Conservation (phyloP, 2,797 vertebrate genomes). For the Tadarida brasiliensis region DNA sequence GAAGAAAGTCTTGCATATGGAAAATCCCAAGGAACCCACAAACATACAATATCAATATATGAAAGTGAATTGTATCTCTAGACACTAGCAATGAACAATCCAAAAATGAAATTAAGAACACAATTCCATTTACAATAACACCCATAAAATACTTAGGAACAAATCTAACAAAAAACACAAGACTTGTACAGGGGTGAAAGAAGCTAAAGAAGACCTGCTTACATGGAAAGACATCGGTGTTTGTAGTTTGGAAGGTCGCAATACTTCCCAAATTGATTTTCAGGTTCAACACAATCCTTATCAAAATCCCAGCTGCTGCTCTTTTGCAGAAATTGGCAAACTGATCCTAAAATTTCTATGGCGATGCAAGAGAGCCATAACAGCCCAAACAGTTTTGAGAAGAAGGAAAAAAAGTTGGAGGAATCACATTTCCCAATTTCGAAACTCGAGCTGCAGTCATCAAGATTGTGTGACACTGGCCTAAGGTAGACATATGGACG, state of each 20-base stretch:
- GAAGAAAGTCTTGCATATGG: neutral
- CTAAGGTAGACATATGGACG: neutral
- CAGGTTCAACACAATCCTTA: neutral
- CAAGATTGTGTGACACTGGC: neutral
- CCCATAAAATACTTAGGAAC: neutral
- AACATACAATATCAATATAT: neutral
- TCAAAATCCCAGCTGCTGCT: neutral
- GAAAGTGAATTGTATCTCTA: neutral
- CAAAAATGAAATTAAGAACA: neutral
- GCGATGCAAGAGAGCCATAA: neutral
- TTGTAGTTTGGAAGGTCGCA: neutral
- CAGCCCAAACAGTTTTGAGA: neutral
- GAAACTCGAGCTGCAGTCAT: neutral
- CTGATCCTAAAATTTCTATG: neutral
- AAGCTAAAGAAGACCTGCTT: neutral
- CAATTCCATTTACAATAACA: neutral
- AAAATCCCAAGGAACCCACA: neutral
- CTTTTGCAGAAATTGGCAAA: neutral
- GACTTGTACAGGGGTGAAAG: neutral
- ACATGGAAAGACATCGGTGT: neutral
- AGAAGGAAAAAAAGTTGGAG: neutral
- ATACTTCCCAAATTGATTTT: neutral
- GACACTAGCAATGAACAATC: neutral
- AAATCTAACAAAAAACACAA: neutral
- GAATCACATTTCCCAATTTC: neutral